A percentile compares a stretch with the other conserved stretches of the same genome.
These are phyloP conservation scores for Poeciliopsis infans DNA, from an alignment of 2,797 vertebrate genomes.

Conservation along the genomic window DNA sequence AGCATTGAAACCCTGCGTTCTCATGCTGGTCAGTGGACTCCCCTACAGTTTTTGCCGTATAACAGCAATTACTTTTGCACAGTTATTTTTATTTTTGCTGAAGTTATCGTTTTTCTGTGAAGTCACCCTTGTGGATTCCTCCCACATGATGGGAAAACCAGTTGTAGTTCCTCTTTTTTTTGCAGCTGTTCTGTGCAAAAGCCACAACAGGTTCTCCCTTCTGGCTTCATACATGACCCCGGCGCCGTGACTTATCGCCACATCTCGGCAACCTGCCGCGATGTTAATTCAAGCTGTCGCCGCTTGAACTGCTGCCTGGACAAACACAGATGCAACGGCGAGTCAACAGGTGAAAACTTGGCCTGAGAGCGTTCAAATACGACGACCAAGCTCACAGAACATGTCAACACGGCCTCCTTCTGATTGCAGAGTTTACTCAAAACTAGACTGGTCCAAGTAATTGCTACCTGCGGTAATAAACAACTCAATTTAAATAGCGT, in stretches of 20 bases:
- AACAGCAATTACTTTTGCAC: not conserved
- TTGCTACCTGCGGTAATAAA: conserved; percentile 72
- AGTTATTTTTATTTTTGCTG: conserved; percentile 25
- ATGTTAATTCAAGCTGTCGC: conserved; percentile 37
- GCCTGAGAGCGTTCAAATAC: conserved; percentile 68
- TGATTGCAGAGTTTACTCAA: conserved; percentile 71
- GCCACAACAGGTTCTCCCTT: conserved; percentile 40
- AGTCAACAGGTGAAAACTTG: conserved; percentile 71
- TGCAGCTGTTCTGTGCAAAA: conserved; percentile 57
- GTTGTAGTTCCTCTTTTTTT: conserved; percentile 42
- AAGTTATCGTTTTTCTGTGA: conserved; percentile 34
- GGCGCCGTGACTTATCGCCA: conserved; percentile 49
- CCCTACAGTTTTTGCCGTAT: not conserved
- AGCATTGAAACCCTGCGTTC: not conserved
- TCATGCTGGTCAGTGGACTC: not conserved
- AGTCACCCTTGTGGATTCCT: conserved; percentile 47
- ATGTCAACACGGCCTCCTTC: conserved; percentile 57
- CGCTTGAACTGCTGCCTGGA: conserved; percentile 52
- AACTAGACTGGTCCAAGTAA: conserved; percentile 58
- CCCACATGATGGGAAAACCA: conserved; percentile 45
- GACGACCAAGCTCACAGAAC: conserved; percentile 49
- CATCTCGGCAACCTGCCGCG: conserved; percentile 55
- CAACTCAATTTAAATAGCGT: conserved; percentile 73
- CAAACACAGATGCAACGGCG: conserved; percentile 57
- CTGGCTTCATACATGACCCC: conserved; percentile 21